These are phyloP conservation scores for Ranitomeya variabilis DNA, from an alignment of 2,113 vertebrate genomes.

Conservation along the genomic window DNA sequence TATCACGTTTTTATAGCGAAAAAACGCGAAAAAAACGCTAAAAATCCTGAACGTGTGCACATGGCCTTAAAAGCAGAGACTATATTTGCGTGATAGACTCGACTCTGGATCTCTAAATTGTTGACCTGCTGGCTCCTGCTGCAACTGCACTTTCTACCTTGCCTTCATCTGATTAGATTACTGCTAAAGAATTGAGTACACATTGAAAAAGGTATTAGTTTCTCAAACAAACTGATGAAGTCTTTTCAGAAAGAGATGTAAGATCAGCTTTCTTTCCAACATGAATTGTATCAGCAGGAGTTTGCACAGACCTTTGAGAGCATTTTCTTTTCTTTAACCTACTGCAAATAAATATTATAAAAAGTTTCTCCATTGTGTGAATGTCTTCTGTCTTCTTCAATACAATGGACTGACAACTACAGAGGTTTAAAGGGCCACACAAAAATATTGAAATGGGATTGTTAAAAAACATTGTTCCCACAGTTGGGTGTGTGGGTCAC, in stretches of 20 bases:
- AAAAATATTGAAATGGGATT: too few species aligned
- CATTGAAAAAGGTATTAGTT: background rate
- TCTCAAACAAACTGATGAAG: background rate
- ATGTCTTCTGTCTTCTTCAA: background rate
- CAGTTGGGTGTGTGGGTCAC: too few species aligned
- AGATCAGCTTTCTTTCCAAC: background rate
- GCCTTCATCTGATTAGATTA: background rate
- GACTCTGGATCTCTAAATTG: too few species aligned
- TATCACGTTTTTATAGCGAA: too few species aligned
- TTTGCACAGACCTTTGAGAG: conserved; percentile 3
- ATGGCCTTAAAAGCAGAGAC: too few species aligned
- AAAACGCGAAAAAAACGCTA: too few species aligned
- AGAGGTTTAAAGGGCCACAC: too few species aligned
- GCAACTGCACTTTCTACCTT: background rate
- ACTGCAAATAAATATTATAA: background rate
- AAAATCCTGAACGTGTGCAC: too few species aligned
- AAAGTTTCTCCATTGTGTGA: background rate
- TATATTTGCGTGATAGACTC: too few species aligned
- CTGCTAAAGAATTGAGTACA: background rate
- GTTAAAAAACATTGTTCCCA: too few species aligned
- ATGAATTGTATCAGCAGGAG: conserved; percentile 13
- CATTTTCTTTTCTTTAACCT: conserved; percentile 10
- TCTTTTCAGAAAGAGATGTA: background rate
- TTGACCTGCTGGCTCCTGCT: too few species aligned
- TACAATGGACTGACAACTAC: too few species aligned